phyloP scores from a whole-genome alignment of 2,113 vertebrate genomes.

The Muscicapa adusta region DNA sequence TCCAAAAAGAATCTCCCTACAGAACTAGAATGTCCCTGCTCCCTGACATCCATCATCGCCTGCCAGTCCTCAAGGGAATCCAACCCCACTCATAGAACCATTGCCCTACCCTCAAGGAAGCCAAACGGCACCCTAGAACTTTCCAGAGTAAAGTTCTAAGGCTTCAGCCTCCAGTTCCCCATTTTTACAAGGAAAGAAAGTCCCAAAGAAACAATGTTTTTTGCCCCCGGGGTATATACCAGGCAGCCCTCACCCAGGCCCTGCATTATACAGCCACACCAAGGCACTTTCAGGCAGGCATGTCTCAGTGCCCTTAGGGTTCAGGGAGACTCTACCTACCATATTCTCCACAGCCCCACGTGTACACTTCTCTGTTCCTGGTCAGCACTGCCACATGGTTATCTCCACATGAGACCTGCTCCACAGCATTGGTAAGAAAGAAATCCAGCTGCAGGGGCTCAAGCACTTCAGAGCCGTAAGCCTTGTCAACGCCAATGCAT shows the following conservation, averaged over 20 bases:
- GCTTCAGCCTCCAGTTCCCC: not conserved
- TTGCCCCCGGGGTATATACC: not conserved
- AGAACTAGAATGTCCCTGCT: not conserved
- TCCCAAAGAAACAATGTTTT: not conserved
- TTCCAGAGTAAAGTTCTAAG: not conserved
- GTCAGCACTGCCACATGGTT: slow-evolving; percentile 93
- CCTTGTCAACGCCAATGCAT: slow-evolving; percentile 88
- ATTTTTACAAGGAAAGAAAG: not conserved
- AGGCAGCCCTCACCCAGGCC: not conserved
- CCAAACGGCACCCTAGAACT: not conserved
- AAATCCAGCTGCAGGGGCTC: slow-evolving; percentile 90
- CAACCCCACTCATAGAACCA: not conserved
- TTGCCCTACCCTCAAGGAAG: not conserved
- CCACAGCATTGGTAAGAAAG: slow-evolving; percentile 86
- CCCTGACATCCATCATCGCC: not conserved
- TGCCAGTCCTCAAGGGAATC: not conserved
- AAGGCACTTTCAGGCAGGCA: not conserved
- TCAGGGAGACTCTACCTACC: slow-evolving; percentile 70
- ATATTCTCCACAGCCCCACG: slow-evolving; percentile 96
- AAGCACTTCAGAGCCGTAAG: slow-evolving; percentile 82
- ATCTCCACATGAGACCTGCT: slow-evolving; percentile 94
- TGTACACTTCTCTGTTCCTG: slow-evolving; percentile 85
- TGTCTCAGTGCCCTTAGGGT: not conserved
- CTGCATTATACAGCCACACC: not conserved
- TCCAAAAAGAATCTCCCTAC: not conserved